Conservation (phyloP, 2,888 invertebrate species). For the Tachina grossa region DNA sequence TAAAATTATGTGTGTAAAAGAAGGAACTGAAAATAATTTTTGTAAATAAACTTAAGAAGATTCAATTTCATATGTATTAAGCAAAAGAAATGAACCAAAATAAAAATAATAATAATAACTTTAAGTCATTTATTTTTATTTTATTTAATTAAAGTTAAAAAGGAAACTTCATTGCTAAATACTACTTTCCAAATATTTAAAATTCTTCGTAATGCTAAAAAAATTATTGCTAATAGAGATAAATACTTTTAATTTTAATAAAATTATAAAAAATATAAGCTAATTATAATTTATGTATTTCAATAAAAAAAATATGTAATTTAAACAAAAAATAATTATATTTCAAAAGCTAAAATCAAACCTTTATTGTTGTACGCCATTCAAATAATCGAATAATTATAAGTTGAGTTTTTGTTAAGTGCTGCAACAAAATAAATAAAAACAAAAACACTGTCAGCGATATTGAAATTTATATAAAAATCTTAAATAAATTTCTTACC, state of each 20-base stretch:
- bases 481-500: constrained; percentile 24
- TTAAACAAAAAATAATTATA: background rate
- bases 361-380: constrained; percentile 28
- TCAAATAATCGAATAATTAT: background rate
- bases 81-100: background rate
- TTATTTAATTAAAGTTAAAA: constrained; percentile 40
- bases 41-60: background rate
- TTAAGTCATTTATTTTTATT: constrained; percentile 2
- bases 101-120: background rate
- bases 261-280: constrained; percentile 22
- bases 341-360: constrained; percentile 42
- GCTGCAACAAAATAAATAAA: constrained; percentile 28
- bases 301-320: background rate
- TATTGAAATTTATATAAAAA: background rate
- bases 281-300: constrained; percentile 5
- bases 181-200: constrained; percentile 19
- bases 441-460: background rate
- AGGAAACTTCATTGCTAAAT: constrained; percentile 48
- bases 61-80: background rate
- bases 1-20: background rate
- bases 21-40: constrained; percentile 29
- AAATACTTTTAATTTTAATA: constrained; percentile 31
- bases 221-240: background rate
- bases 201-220: constrained; percentile 24
- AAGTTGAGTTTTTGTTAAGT: constrained; percentile 22